Evolutionary conservation across 2,797 vertebrate genomes (phyloP), one percentile per base, ranked within the genome.

Genomic region (Girardinus metallicus): DNA sequence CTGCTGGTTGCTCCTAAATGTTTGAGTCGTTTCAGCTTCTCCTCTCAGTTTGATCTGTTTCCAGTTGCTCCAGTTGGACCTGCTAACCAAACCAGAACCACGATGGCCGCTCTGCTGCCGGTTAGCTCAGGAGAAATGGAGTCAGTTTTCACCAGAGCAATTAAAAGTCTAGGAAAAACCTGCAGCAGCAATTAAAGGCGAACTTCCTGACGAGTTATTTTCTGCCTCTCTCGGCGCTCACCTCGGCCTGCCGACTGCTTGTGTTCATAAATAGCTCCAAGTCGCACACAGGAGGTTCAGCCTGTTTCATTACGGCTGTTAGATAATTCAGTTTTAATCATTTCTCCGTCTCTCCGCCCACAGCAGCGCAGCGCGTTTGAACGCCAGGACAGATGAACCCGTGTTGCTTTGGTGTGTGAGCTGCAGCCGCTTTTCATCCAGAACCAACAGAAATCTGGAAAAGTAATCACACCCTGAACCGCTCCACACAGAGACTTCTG

Each of bases 161-260:
- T 23, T 51, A 23, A 51, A 49, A 21, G 47, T 49, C 5, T 49
- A 6, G 21, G 47, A 49, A 51, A 51, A 57, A 57, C 53, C 84
- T 16, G 1, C 73, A 77, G 81, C 81, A 66, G 47, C 83, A 87
- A 84, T 87, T 88, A 85, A 77, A 87, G 46, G 31, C 2, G 83
- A 77, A 1, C 64, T 41, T 47, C 49, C 46, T 55, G 81, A 80
- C 77, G 39, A 47, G 64, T 87, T 81, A 29, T 75, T 77, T 83
- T 73, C 75, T 80, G 34, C 77, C 18, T 83, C 55, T 68, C 76
- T 73, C 73, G 31, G 62, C 66, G 15, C 26, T 39, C 10, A 75
- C 74, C 60, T 76, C 12, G 31, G 26, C 41, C 31, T 46, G 51
- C 23, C 15, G 36, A 8, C 31, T 78, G 68, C 41, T 43, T 78